These are phyloP conservation scores for Sicus ferrugineus DNA, from an alignment of 2,888 invertebrate genomes.

Conservation along the genomic window DNA sequence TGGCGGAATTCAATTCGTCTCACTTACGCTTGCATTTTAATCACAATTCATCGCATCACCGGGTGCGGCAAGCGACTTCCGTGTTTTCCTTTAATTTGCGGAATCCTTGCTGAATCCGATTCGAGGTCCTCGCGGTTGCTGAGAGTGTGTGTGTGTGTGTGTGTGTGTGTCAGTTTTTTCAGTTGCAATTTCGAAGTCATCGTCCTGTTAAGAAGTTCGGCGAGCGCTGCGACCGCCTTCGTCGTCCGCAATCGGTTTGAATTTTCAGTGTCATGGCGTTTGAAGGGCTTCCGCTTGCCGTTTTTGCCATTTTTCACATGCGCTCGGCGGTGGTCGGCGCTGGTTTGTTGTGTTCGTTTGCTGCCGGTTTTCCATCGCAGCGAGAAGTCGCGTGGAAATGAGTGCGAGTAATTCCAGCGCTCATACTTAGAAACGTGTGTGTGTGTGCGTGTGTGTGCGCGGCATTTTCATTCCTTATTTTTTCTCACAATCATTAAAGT, in stretches of 20 bases:
- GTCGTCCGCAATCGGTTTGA: background rate
- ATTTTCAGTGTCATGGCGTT: conserved; percentile 31
- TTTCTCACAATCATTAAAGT: too few relatives aligned
- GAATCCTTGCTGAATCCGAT: too few relatives aligned
- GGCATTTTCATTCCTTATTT: too few relatives aligned
- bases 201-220: conserved; percentile 6
- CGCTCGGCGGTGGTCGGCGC: background rate
- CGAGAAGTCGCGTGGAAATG: conserved; percentile 33
- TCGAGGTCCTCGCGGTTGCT: background rate
- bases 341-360: background rate
- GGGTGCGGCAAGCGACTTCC: too few relatives aligned
- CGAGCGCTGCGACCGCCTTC: background rate
- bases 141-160: background rate
- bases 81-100: too few relatives aligned
- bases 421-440: conserved; percentile 19
- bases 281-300: conserved; percentile 9
- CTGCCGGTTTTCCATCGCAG: background rate
- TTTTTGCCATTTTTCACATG: background rate
- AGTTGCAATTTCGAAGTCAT: background rate
- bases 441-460: background rate
- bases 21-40: too few relatives aligned
- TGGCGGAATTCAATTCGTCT: too few relatives aligned
- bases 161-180: background rate
- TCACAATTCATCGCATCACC: too few relatives aligned
- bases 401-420: conserved; percentile 34